A percentile compares a stretch with the other conserved stretches of the same genome.
Evolutionary conservation across 1,140 invertebrate species (phyloP).

Genomic region (Ditylenchus dipsaci): DNA sequence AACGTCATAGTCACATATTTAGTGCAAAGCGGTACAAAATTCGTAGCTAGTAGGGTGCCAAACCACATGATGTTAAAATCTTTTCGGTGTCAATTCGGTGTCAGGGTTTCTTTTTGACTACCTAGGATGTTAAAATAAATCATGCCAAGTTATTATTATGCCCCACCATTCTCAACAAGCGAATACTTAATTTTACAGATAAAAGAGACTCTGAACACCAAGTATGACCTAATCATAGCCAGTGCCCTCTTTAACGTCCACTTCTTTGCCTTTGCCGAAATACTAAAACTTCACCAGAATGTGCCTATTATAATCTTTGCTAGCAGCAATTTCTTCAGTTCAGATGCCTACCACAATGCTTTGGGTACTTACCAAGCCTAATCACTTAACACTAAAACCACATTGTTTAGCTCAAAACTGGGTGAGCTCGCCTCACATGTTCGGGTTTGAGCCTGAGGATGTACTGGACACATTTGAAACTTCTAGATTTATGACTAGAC

Average conservation of each 20-base stretch:
- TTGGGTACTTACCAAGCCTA: not conserved
- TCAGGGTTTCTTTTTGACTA: too few species aligned
- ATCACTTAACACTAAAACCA: not conserved
- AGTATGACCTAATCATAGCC: not conserved
- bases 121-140: too few species aligned
- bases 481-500: not conserved
- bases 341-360: not conserved
- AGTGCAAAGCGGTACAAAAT: too few species aligned
- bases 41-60: too few species aligned
- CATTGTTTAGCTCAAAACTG: not conserved
- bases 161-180: too few species aligned
- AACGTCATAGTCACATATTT: too few species aligned
- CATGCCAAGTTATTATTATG: too few species aligned
- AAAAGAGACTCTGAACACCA: not conserved
- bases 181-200: not conserved
- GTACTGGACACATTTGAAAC: not conserved
- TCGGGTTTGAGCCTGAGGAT: not conserved
- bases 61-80: too few species aligned
- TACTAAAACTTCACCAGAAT: conserved; percentile 1
- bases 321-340: not conserved
- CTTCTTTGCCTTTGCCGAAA: not conserved
- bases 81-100: too few species aligned
- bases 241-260: conserved; percentile 3
- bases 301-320: not conserved
- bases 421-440: not conserved